Percentiles rank a stretch among this genome's conserved stretches.
Evolutionary conservation across 1,140 invertebrate species (phyloP).

Genomic region (Cydia fagiglandana): DNA sequence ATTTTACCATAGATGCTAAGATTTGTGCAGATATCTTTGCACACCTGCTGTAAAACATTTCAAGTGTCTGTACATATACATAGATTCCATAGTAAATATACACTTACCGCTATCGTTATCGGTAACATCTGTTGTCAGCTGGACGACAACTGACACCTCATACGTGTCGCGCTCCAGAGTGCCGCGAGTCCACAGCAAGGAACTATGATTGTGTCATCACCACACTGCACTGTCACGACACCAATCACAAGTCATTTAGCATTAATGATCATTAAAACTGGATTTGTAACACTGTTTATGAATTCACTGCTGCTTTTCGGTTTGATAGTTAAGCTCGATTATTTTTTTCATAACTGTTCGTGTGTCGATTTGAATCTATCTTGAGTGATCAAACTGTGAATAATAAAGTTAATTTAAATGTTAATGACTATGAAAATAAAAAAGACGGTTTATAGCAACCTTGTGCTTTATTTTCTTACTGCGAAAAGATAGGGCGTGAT

Average conservation of each 20-base stretch:
- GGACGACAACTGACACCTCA: conserved; percentile 77
- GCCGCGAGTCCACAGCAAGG: conserved; percentile 39
- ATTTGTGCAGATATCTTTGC: no score
- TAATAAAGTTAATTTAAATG: conserved; percentile 4
- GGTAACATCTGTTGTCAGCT: conserved; percentile 79
- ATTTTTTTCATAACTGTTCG: background rate
- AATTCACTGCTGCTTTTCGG: background rate
- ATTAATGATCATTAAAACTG: background rate
- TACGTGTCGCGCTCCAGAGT: conserved; percentile 78
- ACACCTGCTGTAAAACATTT: no score
- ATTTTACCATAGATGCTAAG: no score
- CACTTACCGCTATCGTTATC: conserved; percentile 71
- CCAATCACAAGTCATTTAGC: conserved; percentile 28
- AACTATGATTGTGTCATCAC: conserved; percentile 32
- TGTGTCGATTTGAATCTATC: background rate
- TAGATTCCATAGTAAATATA: background rate
- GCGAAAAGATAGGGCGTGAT: conserved; percentile 17
- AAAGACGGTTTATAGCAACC: conserved; percentile 22
- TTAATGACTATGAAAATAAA: conserved; percentile 1
- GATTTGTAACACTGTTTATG: conserved; percentile 7
- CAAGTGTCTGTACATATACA: no score
- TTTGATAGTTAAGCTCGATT: background rate
- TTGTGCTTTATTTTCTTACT: conserved; percentile 23
- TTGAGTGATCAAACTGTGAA: conserved; percentile 5
- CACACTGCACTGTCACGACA: conserved; percentile 10